These are phyloP conservation scores for Myxocyprinus asiaticus DNA, from an alignment of 2,113 vertebrate species.

Conservation along the genomic window DNA sequence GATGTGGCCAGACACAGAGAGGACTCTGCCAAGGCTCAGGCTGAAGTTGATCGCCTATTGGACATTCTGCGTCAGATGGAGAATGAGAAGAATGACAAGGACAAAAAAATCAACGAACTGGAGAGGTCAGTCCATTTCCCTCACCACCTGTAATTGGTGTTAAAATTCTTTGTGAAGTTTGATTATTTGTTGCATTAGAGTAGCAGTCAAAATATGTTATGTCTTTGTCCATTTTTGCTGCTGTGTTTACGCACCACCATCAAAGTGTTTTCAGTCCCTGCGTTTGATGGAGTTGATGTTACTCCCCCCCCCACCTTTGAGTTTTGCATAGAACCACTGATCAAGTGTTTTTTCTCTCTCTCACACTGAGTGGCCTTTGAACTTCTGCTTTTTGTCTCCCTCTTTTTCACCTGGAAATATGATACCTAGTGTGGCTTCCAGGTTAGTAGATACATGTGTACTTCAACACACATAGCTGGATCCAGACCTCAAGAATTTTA, in stretches of 20 bases:
- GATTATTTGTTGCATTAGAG: not conserved
- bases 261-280: slow-evolving; percentile 19
- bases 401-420: slow-evolving; percentile 80
- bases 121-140: slow-evolving; percentile 81
- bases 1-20: slow-evolving; percentile 86
- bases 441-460: slow-evolving; percentile 84
- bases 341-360: slow-evolving; percentile 30
- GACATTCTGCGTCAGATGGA: slow-evolving; percentile 98
- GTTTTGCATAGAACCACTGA: not conserved
- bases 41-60: slow-evolving; percentile 94
- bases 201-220: slow-evolving; percentile 11
- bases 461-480: slow-evolving; percentile 25
- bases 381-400: slow-evolving; percentile 71
- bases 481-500: not conserved
- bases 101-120: slow-evolving; percentile 94
- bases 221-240: slow-evolving; percentile 4
- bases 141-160: not conserved
- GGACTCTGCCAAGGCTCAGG: slow-evolving; percentile 90
- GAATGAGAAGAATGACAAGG: slow-evolving; percentile 99
- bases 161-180: slow-evolving; percentile 1
- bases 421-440: slow-evolving; percentile 91
- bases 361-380: slow-evolving; percentile 38
- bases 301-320: not conserved
- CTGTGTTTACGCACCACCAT: slow-evolving; percentile 14
- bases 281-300: slow-evolving; percentile 12